Conservation (phyloP, 2,888 invertebrate species). For the Dynastes grantii region DNA sequence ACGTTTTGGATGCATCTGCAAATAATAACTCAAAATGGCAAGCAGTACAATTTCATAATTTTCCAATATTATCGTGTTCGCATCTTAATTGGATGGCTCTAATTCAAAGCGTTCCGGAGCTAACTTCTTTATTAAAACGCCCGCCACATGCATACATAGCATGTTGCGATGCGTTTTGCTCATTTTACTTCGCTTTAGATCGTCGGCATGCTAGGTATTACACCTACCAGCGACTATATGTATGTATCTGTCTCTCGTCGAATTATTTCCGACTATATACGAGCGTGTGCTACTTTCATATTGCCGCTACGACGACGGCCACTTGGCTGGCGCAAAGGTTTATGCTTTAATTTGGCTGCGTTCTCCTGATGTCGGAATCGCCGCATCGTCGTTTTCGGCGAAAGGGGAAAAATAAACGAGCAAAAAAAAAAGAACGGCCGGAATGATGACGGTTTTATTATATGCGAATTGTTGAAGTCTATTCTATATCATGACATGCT, state of each 20-base stretch:
- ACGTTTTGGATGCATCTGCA: background rate
- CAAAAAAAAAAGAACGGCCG: background rate
- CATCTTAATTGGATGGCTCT: conserved; percentile 11
- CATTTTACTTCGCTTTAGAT: conserved; percentile 29
- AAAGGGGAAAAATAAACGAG: background rate
- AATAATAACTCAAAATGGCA: conserved; percentile 6
- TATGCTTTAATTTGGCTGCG: conserved; percentile 27
- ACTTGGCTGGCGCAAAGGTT: conserved; percentile 9
- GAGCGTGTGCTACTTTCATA: background rate
- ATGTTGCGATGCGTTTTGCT: conserved; percentile 15
- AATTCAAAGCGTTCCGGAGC: conserved; percentile 22
- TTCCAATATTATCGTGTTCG: conserved; percentile 1
- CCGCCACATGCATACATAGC: background rate
- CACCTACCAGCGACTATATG: background rate
- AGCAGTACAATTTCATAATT: background rate
- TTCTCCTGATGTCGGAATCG: conserved; percentile 1
- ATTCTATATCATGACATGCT: background rate
- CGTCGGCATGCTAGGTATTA: conserved; percentile 16
- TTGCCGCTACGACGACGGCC: conserved; percentile 1
- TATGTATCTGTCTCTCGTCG: conserved; percentile 15
- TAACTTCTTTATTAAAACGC: conserved; percentile 32
- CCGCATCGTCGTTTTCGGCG: background rate
- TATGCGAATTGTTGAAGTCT: background rate
- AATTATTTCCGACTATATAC: conserved; percentile 7
- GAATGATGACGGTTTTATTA: conserved; percentile 9